Evolutionary conservation across 2,797 vertebrate species (phyloP), one percentile per base, ranked within the genome.

Genomic region (Gymnothorax reevesii): DNA sequence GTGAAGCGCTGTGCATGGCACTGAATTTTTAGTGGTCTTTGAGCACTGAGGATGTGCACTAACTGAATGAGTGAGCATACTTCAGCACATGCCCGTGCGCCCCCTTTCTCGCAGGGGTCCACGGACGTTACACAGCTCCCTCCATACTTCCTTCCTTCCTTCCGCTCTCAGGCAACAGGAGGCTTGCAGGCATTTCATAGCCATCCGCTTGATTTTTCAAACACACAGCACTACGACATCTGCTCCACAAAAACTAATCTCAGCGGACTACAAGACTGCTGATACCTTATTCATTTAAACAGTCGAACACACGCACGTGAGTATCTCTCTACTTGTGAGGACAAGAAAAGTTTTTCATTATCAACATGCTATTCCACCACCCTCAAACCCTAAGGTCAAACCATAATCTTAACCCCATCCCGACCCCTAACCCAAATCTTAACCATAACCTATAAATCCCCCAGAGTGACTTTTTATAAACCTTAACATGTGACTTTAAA

Each of bases 41-140:
- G 59, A 83, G 10, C 52, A 55, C 86, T 87, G 86, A 57, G 84
- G 57, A 84, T 49, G 57, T 82, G 84, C 86, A 87, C 86, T 84
- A 82, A 82, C 86, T 42, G 69, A 62, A 83, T 87, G 54, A 75
- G 82, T 73, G 42, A 57, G 66, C 57, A 82, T 86, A 83, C 64
- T 86, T 64, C 25, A 82, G 57, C 33, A 25, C 33, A 4, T 10
- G n/a, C 57, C 52, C 33, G 10, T 84, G 42, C 22, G 12, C 69
- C 17, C 20, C 62, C 83, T 88, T 55, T 77, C 66, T 80, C 52
- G 10, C 77, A 3, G 77, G 49, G 77, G 49, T 52, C 77, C 77
- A 9, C 25, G 54, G 77, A 82, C 84, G 85, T 88, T 25, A 90
- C 90, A 88, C 75, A 88, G 87, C 86, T 69, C 57, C 80, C 64